These are phyloP conservation scores for Chloropsis hardwickii DNA, from an alignment of 2,113 vertebrate species.

Conservation along the genomic window DNA sequence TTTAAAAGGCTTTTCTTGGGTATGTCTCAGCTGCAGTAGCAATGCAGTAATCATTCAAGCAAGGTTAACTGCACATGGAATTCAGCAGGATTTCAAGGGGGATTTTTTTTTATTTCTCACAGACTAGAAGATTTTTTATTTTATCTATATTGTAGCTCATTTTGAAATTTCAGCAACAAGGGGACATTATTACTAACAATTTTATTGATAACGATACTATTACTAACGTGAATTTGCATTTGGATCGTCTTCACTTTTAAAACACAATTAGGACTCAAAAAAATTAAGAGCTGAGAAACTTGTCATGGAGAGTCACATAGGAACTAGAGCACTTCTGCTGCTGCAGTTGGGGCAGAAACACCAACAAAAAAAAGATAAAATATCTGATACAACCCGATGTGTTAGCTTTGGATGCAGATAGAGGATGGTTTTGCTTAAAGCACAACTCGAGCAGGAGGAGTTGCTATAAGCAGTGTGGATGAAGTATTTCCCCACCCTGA, in stretches of 20 bases:
- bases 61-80: neutral
- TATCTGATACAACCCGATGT: neutral
- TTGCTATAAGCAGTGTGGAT: fast-evolving
- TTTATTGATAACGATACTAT: neutral
- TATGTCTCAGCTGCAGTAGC: neutral
- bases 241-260: neutral
- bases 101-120: neutral
- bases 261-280: neutral
- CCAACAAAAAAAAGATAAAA: neutral
- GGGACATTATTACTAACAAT: fast-evolving
- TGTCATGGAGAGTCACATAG: neutral
- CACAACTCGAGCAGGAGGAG: neutral
- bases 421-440: neutral
- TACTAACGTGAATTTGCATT: fast-evolving
- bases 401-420: neutral
- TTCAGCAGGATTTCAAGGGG: neutral
- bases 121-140: neutral
- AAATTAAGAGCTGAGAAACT: neutral
- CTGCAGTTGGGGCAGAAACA: neutral
- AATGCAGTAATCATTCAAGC: neutral
- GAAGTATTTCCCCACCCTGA: neutral
- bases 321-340: neutral
- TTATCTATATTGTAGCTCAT: neutral
- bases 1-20: neutral
- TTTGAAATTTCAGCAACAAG: neutral